A percentile compares a stretch with the other conserved stretches of the same genome.
phyloP scores from a whole-genome alignment of 2,113 vertebrate species.

The Corydoras sp. region DNA sequence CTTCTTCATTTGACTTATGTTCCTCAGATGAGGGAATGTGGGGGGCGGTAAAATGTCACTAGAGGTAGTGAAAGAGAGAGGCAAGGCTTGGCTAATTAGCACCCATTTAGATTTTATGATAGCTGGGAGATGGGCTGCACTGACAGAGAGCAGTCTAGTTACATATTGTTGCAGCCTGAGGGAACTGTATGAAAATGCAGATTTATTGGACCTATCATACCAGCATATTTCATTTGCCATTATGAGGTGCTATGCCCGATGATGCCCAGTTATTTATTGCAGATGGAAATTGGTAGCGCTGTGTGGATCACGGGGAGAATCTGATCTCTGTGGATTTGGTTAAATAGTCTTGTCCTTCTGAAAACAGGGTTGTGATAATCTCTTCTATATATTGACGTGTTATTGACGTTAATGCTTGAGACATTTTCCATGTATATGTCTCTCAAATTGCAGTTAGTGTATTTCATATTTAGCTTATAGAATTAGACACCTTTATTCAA shows the following conservation, averaged over 20 bases:
- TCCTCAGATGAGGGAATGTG: conserved; percentile 74
- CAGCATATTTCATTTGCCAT: conserved; percentile 99
- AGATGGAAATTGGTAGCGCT: conserved; percentile 98
- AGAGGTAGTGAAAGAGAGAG: conserved; percentile 99
- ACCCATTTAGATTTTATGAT: conserved; percentile 99
- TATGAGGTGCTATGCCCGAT: conserved; percentile 99
- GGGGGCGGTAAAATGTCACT: conserved; percentile 97
- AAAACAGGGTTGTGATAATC: no score
- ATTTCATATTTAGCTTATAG: no score
- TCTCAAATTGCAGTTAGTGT: no score
- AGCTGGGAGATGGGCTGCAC: conserved; percentile 98
- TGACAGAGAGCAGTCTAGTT: conserved; percentile 99
- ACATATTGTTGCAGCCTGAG: conserved; percentile 99
- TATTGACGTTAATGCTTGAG: no score
- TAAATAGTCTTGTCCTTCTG: conserved; percentile 46
- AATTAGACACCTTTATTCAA: no score
- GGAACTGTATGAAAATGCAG: conserved; percentile 99
- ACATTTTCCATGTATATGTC: no score
- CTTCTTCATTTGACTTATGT: conserved; percentile 98
- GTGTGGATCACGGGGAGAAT: conserved; percentile 92
- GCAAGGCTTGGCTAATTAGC: conserved; percentile 99
- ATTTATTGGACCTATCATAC: conserved; percentile 99
- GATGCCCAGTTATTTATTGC: conserved; percentile 99
- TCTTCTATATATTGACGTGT: no score
- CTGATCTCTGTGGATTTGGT: conserved; percentile 93